Conservation (phyloP, 2,113 vertebrate genomes). For the Myiopsitta monachus region DNA sequence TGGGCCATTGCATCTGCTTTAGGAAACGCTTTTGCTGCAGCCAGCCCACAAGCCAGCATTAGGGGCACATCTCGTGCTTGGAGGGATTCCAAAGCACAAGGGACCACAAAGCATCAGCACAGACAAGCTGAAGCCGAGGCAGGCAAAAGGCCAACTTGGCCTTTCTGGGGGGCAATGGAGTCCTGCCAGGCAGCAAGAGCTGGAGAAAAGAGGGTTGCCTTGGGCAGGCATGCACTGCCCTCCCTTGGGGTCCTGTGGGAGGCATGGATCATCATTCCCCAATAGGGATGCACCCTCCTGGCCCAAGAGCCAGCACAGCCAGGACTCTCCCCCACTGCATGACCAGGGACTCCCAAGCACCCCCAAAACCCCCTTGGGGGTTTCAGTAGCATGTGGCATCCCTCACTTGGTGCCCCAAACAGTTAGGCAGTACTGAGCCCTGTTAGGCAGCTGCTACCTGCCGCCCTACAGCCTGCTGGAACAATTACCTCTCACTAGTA, state of each 20-base stretch:
- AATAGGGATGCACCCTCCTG: not conserved
- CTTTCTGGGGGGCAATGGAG: not conserved
- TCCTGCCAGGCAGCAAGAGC: not conserved
- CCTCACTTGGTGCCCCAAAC: not conserved
- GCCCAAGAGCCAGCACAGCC: not conserved
- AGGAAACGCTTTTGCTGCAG: not conserved
- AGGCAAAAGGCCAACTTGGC: not conserved
- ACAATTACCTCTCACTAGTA: not conserved
- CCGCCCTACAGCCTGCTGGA: not conserved
- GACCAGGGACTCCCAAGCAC: not conserved
- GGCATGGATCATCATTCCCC: not conserved
- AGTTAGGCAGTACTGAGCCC: not conserved
- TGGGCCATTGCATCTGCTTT: not conserved
- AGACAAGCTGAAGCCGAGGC: not conserved
- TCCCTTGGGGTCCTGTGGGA: not conserved
- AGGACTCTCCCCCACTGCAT: not conserved
- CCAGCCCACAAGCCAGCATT: not conserved
- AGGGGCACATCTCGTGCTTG: not conserved
- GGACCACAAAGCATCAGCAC: not conserved
- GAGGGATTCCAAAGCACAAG: not conserved
- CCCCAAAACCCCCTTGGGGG: accelerated
- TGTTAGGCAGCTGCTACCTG: not conserved
- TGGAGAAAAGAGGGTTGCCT: not conserved
- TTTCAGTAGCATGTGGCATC: not conserved
- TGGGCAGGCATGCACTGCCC: not conserved